phyloP scores from a whole-genome alignment of 2,113 vertebrate genomes.

The Cebidichthys violaceus region DNA sequence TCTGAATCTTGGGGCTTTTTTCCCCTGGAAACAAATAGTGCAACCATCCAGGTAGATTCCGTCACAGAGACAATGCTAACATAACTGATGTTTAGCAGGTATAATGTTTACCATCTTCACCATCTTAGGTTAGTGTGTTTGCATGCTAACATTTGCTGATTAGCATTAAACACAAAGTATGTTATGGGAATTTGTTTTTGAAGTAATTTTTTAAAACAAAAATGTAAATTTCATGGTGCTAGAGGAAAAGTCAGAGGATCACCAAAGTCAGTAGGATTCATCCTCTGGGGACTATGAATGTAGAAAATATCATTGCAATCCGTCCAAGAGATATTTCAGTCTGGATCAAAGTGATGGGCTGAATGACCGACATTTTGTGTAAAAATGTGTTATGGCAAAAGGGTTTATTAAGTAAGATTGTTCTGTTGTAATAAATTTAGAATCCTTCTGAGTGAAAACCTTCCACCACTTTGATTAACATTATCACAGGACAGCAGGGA shows the following conservation, averaged over 20 bases:
- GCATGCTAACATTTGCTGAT: conserved; percentile 2
- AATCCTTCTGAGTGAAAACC: background rate
- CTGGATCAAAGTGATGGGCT: background rate
- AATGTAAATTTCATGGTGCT: background rate
- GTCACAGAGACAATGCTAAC: background rate
- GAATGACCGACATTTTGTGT: background rate
- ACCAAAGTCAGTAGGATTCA: background rate
- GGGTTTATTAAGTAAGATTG: background rate
- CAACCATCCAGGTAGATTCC: conserved; percentile 3
- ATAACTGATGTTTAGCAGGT: background rate
- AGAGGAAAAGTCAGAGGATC: background rate
- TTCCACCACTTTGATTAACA: background rate
- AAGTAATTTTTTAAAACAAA: background rate
- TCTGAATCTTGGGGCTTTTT: conserved; percentile 14
- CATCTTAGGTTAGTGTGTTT: background rate
- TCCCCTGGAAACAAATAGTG: background rate
- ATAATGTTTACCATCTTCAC: background rate
- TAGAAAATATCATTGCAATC: background rate
- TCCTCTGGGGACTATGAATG: background rate
- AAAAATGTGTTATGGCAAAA: background rate
- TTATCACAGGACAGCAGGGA: background rate
- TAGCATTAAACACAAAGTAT: background rate
- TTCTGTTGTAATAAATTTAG: background rate
- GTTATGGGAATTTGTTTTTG: background rate
- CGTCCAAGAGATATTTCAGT: background rate